Evolutionary conservation across 2,113 vertebrate genomes (phyloP), one percentile per base, ranked within the genome.

Genomic region (Hippocampus mohnikei): DNA sequence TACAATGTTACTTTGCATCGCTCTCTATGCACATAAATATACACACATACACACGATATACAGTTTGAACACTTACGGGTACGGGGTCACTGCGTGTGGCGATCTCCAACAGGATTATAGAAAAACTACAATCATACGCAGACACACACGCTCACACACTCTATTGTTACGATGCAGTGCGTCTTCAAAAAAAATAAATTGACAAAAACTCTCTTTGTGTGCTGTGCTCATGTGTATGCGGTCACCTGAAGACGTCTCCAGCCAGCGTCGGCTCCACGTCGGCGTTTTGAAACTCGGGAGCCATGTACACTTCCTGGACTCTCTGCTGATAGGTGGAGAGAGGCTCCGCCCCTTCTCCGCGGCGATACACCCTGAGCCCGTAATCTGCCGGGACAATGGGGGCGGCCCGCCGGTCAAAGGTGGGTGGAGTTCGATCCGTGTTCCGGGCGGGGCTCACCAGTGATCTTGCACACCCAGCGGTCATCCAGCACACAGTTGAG

Each of bases 401-500:
- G 10, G 42, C 5, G 2, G 42, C 55, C 1, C 23, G 8, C 27
- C 8, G 1, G n/a, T 37, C 37, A 68, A 16, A 15, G 12, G 27
- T 40, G 4, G 21, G 20, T 42, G 40, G 37, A 13, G 33, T n/a
- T 41, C 5, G 1, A 3, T 25, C 21, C 2, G 21, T 23, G 21
- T 13, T 5, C 9, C 8, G 21, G 11, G 9, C 21, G 8, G 0
- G 4, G 8, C 50, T 68, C 85, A 92, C 93, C 94, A 90, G 94
- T 87, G 85, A 95, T 93, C 87, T 95, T 95, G 86, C 93, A 95
- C 81, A 94, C 92, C 94, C 94, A 96, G 74, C 90, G 88, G 79
- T 94, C 94, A 67, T 95, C 93, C 46, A 93, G 85, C 8, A 95
- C 93, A 71, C 92, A 95, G 86, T 96, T 95, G 2, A 79, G 81